Base-by-base conservation (phyloP, 2,797 vertebrate genomes). In the Eutrigla gurnardus region DNA sequence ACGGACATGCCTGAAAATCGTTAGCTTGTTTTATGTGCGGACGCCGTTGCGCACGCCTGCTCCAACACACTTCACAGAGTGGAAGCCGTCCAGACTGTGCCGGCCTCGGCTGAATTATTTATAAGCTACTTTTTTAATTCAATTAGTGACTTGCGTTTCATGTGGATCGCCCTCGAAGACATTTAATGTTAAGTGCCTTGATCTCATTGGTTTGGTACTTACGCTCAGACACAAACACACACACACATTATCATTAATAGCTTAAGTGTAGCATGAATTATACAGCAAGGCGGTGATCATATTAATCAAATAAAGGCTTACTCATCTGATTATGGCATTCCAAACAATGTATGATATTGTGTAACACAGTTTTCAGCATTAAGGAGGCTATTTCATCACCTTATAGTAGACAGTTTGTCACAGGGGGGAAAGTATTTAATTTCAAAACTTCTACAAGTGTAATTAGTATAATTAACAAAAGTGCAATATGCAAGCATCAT, bases 1-100 rank as follows among this genome's bases (percentile, higher is more conserved):
- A 49, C 40, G 46, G 78, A 80, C 75, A 66, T 61, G 84, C 61
- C 82, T 83, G 76, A 80, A 80, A 87, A 81, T 82, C 87, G 84
- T 89, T 82, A 81, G 72, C 9, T 42, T 80, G 77, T 87, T 91
- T 88, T 90, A 85, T 86, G 78, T 65, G 68, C 64, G 37, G 73
- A 84, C 80, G 50, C 69, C 17, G 67, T 84, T 82, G 73, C 47
- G 80, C 76, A 82, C 55, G 77, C 79, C 42, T 32, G 53, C 77
- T 64, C 55, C 60, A 63, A 83, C 73, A 45, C 73, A 73, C 77
- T 82, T 88, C 65, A n/a, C 80, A 65, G 67, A 75, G 52, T 18
- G 75, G 68, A 81, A 15, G 71, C 67, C 65, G 50, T 65, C 70
- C 46, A 5, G 43, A 18, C 42, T 49, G 3, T 6, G 15, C 35